Percentiles rank a stretch among this genome's conserved stretches.
These are phyloP conservation scores for Parnassius glacialis DNA, from an alignment of 2,888 invertebrate species.

Conservation along the genomic window DNA sequence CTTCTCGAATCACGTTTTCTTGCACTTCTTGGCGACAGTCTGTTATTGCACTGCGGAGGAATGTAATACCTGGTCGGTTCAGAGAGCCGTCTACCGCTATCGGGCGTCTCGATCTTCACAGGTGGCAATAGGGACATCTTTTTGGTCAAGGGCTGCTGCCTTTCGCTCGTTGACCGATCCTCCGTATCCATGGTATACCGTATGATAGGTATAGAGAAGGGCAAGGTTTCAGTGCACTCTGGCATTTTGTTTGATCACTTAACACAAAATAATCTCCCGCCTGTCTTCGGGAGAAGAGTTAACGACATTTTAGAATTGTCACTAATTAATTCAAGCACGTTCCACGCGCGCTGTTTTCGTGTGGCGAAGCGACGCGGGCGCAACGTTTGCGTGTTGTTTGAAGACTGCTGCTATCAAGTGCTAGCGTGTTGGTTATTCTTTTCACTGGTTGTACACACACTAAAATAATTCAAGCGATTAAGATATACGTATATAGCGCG, in stretches of 20 bases:
- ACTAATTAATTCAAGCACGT: constrained; percentile 30
- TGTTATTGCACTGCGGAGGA: constrained; percentile 73
- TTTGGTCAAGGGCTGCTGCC: constrained; percentile 61
- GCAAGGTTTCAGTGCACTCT: constrained; percentile 71
- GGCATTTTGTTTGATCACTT: constrained; percentile 57
- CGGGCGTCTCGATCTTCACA: constrained; percentile 73
- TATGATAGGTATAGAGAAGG: constrained; percentile 72
- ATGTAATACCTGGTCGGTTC: constrained; percentile 70
- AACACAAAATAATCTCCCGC: constrained; percentile 42
- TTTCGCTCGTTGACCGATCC: constrained; percentile 49
- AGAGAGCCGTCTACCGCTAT: constrained; percentile 61
- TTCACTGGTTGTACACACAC: constrained; percentile 36
- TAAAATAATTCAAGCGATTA: constrained; percentile 32
- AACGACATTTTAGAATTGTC: constrained; percentile 50
- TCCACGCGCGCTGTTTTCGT: constrained; percentile 30
- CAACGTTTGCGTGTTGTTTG: constrained; percentile 41
- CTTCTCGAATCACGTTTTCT: constrained; percentile 64
- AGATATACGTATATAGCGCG: constrained; percentile 15
- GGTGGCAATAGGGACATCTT: constrained; percentile 71
- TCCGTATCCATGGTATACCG: constrained; percentile 76
- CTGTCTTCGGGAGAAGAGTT: constrained; percentile 40
- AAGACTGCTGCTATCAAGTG: constrained; percentile 31
- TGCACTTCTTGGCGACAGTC: constrained; percentile 69
- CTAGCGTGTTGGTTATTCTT: constrained; percentile 28
- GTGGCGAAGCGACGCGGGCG: constrained; percentile 43